phyloP scores from a whole-genome alignment of 2,888 invertebrate genomes.

The Chloroclysta siterata region DNA sequence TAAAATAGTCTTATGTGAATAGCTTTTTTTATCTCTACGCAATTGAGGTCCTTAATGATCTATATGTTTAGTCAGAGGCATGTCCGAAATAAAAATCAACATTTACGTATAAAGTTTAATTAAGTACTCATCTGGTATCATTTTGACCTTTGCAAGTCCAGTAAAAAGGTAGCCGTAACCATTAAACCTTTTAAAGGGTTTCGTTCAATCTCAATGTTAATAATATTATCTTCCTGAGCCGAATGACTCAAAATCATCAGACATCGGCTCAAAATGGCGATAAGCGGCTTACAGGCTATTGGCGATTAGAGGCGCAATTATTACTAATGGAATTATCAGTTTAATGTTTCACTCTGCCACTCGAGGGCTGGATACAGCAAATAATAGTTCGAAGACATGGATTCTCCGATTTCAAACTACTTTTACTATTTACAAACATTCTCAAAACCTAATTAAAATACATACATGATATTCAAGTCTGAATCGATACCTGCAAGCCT shows the following conservation, averaged over 20 bases:
- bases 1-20: too few species aligned
- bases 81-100: too few species aligned
- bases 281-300: conserved; percentile 29
- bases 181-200: background rate
- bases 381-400: background rate
- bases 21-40: too few species aligned
- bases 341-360: conserved; percentile 14
- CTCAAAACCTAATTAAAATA: too few species aligned
- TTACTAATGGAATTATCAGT: conserved; percentile 27
- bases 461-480: too few species aligned
- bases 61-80: too few species aligned
- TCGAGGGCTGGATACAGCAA: background rate
- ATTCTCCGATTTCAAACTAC: background rate
- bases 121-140: too few species aligned
- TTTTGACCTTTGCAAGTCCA: too few species aligned
- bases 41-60: too few species aligned
- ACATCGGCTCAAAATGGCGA: conserved; percentile 16
- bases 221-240: background rate
- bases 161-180: background rate
- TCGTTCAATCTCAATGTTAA: background rate
- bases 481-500: too few species aligned
- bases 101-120: too few species aligned
- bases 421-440: too few species aligned
- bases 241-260: conserved; percentile 7
- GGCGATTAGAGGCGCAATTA: conserved; percentile 22